A percentile compares a stretch with the other conserved stretches of the same genome.
These are phyloP conservation scores for Adelosebastes latens DNA, from an alignment of 2,797 vertebrate genomes.

Conservation along the genomic window DNA sequence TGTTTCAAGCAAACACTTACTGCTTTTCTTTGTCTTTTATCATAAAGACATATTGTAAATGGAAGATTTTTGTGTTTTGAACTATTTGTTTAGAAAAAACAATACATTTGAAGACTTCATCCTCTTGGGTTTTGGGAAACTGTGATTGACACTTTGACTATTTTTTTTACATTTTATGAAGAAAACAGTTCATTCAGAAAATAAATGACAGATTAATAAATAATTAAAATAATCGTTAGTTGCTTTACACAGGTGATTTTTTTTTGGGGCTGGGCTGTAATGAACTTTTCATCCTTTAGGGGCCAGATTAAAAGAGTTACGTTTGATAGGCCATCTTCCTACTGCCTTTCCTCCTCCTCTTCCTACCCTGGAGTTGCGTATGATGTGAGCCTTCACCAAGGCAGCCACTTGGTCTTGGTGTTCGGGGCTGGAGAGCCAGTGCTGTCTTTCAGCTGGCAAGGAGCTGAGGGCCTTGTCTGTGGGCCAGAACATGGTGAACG, in stretches of 20 bases:
- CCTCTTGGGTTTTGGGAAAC: neutral
- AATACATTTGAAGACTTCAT: neutral
- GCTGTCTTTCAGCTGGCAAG: slow-evolving; percentile 82
- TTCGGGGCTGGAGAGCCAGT: slow-evolving; percentile 88
- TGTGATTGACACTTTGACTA: neutral
- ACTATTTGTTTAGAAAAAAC: neutral
- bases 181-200: neutral
- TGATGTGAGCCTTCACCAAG: slow-evolving; percentile 88
- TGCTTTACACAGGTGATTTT: neutral
- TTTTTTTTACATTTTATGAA: neutral
- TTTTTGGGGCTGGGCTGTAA: too few relatives aligned
- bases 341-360: neutral
- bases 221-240: neutral
- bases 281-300: neutral
- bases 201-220: neutral
- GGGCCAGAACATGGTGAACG: slow-evolving; percentile 95
- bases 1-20: neutral
- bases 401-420: slow-evolving; percentile 87
- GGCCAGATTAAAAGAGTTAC: neutral
- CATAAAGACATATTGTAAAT: neutral
- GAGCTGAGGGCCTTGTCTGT: slow-evolving; percentile 85
- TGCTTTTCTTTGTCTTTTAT: neutral
- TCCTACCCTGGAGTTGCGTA: slow-evolving; percentile 82
- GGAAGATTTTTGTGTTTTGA: neutral
- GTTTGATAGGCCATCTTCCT: neutral